A percentile compares a stretch with the other conserved stretches of the same genome.
Conservation (phyloP, 2,888 invertebrate species). For the Ochropleura plecta region DNA sequence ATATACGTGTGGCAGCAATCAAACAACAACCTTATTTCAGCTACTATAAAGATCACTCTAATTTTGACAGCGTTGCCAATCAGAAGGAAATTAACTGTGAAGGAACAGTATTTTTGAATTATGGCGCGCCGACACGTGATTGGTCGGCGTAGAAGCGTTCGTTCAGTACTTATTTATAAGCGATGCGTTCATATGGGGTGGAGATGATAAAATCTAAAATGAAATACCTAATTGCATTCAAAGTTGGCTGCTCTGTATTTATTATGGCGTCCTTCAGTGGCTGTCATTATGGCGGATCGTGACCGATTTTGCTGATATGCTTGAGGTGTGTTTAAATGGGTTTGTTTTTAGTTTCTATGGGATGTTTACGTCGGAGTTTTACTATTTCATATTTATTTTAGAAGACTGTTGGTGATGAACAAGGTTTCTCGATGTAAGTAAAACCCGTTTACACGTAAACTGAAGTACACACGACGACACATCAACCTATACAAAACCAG, state of each 20-base stretch:
- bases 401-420: not conserved
- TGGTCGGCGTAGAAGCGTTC: conserved; percentile 76
- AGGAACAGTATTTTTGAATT: conserved; percentile 83
- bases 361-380: not conserved
- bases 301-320: conserved; percentile 49
- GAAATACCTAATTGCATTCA: conserved; percentile 68
- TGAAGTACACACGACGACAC: too few relatives aligned
- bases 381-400: not conserved
- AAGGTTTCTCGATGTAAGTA: not conserved
- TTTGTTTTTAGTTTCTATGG: conserved; percentile 21
- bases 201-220: conserved; percentile 80
- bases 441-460: not conserved
- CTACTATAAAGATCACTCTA: not conserved
- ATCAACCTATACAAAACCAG: too few relatives aligned
- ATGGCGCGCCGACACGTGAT: conserved; percentile 87
- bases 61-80: conserved; percentile 5
- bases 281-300: conserved; percentile 59
- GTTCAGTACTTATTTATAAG: conserved; percentile 68
- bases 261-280: conserved; percentile 54
- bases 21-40: not conserved
- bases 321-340: conserved; percentile 27
- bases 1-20: not conserved
- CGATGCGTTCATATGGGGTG: conserved; percentile 72
- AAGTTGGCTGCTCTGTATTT: conserved; percentile 56
- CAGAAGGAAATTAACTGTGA: not conserved